Evolutionary conservation across 1,140 invertebrate genomes (phyloP), one percentile per base, ranked within the genome.

Genomic region (Lamellibrachia luymesi): DNA sequence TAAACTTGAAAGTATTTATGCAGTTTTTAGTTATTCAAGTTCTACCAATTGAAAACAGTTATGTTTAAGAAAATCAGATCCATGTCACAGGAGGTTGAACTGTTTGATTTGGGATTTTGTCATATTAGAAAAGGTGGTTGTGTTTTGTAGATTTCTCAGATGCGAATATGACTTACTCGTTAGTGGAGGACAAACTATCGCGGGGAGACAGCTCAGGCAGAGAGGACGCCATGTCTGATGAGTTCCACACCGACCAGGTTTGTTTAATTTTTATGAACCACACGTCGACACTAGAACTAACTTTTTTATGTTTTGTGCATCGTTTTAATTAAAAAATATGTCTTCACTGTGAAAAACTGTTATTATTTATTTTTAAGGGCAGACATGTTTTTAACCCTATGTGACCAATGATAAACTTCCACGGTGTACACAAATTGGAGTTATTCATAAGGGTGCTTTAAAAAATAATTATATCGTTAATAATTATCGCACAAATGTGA

Each of bases 81-180:
- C 52, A 56, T 56, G 52, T 56, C 52, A 7, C 6, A 56, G 6
- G 6, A 13, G 52, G 13, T 56, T 6, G 52, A 13, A 56, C 13
- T 7, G 13, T 56, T 13, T 56, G 52, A 80, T 4, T 80, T 80
- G 2, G 17, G 64, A 80, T 0, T 80, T 80, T 17, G 64, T 80
- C 2, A 22, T 56, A 17, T 80, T 80, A 80, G 64, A 80, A 80
- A 80, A 80, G 13, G 64, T 56, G 52, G 52, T 56, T 56, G 52
- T 80, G 64, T 80, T 80, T 80, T 80, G 17, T 80, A 80, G 64
- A 80, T 80, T 80, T 80, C 64, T 80, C 64, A 80, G 64, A 80
- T 22, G 17, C 64, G 13, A 80, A 80, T 17, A 80, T 80, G 64
- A 80, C 64, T 10, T 80, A 80, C 64, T 80, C 64, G 4, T 80